Evolutionary conservation across 2,888 invertebrate genomes (phyloP), one percentile per base, ranked within the genome.

Genomic region (Stenichneumon culpator): DNA sequence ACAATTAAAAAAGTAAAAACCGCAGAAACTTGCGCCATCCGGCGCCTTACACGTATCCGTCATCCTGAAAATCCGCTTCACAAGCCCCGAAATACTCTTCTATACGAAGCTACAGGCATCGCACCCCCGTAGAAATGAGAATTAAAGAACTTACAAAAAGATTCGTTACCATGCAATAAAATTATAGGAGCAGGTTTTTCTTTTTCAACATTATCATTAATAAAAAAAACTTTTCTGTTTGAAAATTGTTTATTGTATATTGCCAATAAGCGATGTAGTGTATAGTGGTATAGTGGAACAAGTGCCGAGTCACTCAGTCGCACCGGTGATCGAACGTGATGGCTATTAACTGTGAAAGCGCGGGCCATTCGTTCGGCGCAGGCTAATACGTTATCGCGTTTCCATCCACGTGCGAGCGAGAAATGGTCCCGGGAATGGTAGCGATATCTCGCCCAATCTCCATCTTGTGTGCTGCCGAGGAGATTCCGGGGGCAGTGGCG

Each of bases 391-490:
- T 79, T 79, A 79, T 79, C 67, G 22, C 47, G 44, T 57, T 32
- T 36, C 67, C 52, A 67, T 57, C 67, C 19, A 52, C 65, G 39
- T 68, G 36, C 32, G 47, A 77, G 50, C 67, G 39, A 52, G 32
- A 65, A 67, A 60, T 44, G 28, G 22, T 16, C 70, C 63, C 82
- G 44, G 44, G 44, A 86, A 87, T 82, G 79, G 86, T 47, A 65
- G 60, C 69, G 77, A 86, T 86, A 84, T 81, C 79, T 82, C 77
- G 80, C 78, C 44, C 25, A 72, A 84, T 85, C 81, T 82, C 60
- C 73, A 74, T 74, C 60, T 74, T 60, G 25, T 44, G 57, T 47
- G 22, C 47, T 44, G 60, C 28, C n/a, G 19, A 32, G 44, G 28
- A 22, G 60, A 60, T 28, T 47, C 50, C 36, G 16, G 39, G 7